phyloP scores from a whole-genome alignment of 2,797 vertebrate genomes.

The Ficedula albicollis region DNA sequence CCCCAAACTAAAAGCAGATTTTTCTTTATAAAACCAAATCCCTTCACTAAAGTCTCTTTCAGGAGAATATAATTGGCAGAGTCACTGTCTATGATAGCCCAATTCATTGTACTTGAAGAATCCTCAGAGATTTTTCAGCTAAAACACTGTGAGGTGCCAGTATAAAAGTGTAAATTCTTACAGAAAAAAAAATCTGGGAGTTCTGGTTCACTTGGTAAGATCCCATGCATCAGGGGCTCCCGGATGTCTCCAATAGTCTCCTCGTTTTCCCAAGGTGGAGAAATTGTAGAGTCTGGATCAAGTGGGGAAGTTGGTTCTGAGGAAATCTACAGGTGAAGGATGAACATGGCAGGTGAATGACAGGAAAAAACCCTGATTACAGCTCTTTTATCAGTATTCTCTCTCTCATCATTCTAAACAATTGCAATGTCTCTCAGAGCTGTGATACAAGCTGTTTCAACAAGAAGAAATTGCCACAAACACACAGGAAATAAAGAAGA shows the following conservation, averaged over 20 bases:
- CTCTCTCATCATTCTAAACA: neutral
- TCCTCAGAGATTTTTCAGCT: neutral
- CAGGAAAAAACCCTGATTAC: neutral
- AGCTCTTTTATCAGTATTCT: neutral
- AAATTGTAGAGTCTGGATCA: neutral
- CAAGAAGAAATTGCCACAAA: neutral
- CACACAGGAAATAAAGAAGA: neutral
- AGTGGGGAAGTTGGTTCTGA: neutral
- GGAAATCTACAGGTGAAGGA: constrained; percentile 41
- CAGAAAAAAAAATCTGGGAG: neutral
- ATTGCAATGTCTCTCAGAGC: neutral
- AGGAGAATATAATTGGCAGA: neutral
- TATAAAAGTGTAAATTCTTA: constrained; percentile 6
- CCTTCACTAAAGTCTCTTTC: neutral
- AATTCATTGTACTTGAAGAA: neutral
- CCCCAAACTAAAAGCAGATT: neutral
- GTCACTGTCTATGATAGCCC: neutral
- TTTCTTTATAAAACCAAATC: neutral
- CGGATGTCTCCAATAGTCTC: neutral
- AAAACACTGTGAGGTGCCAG: neutral
- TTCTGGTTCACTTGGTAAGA: neutral
- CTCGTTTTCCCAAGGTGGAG: constrained; percentile 31
- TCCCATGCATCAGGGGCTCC: neutral
- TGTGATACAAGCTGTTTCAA: neutral
- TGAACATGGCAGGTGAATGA: neutral